Evolutionary conservation across 23 tunicate genomes (phyloP), one percentile per base, ranked within the genome.

Genomic region (Corella eumyota): DNA sequence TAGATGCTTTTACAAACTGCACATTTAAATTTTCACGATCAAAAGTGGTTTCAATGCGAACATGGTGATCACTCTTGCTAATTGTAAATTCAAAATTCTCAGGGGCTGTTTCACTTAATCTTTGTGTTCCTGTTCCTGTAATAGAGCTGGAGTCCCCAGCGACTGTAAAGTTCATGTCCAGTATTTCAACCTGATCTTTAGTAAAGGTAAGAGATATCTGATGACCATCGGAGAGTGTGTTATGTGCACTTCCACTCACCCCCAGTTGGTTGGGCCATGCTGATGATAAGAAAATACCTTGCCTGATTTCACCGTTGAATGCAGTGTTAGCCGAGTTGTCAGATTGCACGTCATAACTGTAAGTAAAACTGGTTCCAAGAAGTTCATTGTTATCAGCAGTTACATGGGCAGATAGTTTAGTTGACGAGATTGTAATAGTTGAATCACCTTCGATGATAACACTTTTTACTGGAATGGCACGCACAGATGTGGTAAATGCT

Each of bases 181-280:
- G 62, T 51, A 34, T 68, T 34, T 55, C 50, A 20, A 29, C 45
- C 32, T 34, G 33, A 26, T 56, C 74, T 55, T 68, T 62, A 25
- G 36, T 11, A 50, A 37, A 34, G 28, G 31, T 30, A 19, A 51
- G 25, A 2, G 74, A 26, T 1, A 68, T 51, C 3, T 35, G 36
- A 46, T 55, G 51, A 17, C 51, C 63, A 33, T 54, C 17, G 20
- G 36, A 6, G 7, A 68, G 19, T 17, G 74, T 68, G 63, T 55
- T 68, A 24, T 30, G 68, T 7, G 30, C 22, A 4, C 32, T 30
- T 6, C 34, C 24, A 23, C 29, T 63, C 6, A 54, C 23, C 31
- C 5, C 60, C 32, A 56, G 24, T n/a, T 46, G 28, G 63, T 28
- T 30, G 22, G 45, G 33, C 17, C 15, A 5, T 4, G 67, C 26